Percentiles rank a stretch among this genome's conserved stretches.
Evolutionary conservation across 2,888 invertebrate genomes (phyloP).

Genomic region (Lampropteryx suffumata): DNA sequence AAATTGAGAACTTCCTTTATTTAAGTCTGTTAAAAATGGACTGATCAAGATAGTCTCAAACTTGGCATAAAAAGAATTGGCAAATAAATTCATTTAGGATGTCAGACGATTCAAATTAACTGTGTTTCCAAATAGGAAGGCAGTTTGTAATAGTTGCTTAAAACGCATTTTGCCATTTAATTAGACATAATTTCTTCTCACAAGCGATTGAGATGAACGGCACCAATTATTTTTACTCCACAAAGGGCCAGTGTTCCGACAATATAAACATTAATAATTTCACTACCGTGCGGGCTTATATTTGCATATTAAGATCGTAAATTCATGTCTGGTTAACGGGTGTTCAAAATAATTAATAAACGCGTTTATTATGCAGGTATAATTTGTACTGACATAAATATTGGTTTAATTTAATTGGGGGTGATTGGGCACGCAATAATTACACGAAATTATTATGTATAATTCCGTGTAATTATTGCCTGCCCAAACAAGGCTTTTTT

Average conservation of each 20-base stretch:
- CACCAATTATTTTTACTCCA: conserved; percentile 66
- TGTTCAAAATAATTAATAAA: conserved; percentile 29
- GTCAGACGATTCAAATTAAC: too few relatives aligned
- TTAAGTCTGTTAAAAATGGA: too few relatives aligned
- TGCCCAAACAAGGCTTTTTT: too few relatives aligned
- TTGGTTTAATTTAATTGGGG: conserved; percentile 16
- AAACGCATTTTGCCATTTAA: too few relatives aligned
- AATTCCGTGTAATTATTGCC: too few relatives aligned
- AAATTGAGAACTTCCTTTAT: too few relatives aligned
- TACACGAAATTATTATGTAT: neutral
- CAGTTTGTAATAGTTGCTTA: too few relatives aligned
- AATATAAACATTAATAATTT: conserved; percentile 39
- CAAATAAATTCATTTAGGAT: too few relatives aligned
- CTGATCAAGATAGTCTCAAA: too few relatives aligned
- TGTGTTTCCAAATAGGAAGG: too few relatives aligned
- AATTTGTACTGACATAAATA: conserved; percentile 31
- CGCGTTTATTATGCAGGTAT: conserved; percentile 31
- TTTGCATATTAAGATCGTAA: conserved; percentile 38
- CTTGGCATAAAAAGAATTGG: too few relatives aligned
- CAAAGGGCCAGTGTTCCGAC: conserved; percentile 29
- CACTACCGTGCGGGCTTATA: conserved; percentile 31
- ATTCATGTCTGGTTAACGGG: conserved; percentile 30
- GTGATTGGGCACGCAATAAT: neutral
- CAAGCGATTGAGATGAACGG: conserved; percentile 66
- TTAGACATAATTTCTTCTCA: neutral